A percentile compares a stretch with the other conserved stretches of the same genome.
Conservation (phyloP, 2,888 invertebrate species). For the Metallyticus violacea region DNA sequence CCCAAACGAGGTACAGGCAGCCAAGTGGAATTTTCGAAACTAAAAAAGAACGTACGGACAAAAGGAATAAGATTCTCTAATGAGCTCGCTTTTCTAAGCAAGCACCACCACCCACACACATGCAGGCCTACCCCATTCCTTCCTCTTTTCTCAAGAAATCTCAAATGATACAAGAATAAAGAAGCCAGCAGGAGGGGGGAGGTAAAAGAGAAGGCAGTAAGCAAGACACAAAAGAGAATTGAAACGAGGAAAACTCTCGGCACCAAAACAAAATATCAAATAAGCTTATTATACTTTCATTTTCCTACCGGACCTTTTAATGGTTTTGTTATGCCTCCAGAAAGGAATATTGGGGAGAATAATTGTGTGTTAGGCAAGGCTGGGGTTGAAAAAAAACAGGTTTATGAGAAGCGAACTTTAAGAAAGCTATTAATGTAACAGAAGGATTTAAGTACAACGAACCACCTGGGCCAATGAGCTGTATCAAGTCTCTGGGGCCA, state of each 20-base stretch:
- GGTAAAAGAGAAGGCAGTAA: slow-evolving; percentile 2
- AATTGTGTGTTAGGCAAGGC: neutral
- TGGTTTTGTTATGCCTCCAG: neutral
- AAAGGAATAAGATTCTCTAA: slow-evolving; percentile 26
- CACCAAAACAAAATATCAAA: slow-evolving; percentile 23
- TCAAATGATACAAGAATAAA: slow-evolving; percentile 19
- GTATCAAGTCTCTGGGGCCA: too few species aligned
- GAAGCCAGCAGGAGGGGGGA: neutral
- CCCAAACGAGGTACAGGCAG: neutral
- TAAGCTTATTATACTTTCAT: slow-evolving; percentile 19
- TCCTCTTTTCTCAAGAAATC: slow-evolving; percentile 2
- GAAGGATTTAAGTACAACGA: neutral
- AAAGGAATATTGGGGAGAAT: neutral
- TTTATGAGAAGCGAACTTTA: neutral
- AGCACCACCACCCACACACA: neutral
- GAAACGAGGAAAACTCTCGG: neutral
- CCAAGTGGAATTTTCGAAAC: slow-evolving; percentile 17
- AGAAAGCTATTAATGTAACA: neutral
- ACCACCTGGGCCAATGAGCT: neutral
- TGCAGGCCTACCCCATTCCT: neutral
- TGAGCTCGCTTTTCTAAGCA: slow-evolving; percentile 22
- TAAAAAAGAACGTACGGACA: slow-evolving; percentile 15
- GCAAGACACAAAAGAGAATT: slow-evolving; percentile 10
- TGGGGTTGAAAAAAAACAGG: too few species aligned
- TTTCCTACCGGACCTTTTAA: slow-evolving; percentile 5